Base-by-base conservation (phyloP, 2,888 invertebrate species). In the Drosophila paramelanica region DNA sequence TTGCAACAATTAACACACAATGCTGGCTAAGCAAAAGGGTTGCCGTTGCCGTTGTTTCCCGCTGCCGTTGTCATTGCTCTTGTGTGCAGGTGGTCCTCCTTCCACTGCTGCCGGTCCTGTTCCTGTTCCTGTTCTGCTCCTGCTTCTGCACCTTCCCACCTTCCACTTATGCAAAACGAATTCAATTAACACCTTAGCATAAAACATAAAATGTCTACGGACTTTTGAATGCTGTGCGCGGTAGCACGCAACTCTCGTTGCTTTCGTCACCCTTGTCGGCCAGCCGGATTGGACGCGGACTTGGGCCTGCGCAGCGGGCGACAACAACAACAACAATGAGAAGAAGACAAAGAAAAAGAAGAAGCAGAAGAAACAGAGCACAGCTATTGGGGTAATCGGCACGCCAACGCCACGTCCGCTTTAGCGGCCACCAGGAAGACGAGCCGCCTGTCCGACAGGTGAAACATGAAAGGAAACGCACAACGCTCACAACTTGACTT, bases 101-200 rank as follows among this genome's bases (percentile, higher is more conserved):
- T 41, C 45, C 8, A 6, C 13, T 11, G 52, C 38, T 56, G 38
- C 49, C 36, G 50, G n/a, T 41, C 14, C 53, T 17, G 25, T 10
- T 27, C 8, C 46, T 27, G 46, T 53, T 41, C 39, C 47, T 23
- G 33, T 49, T 41, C 43, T 31, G 27, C 39, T 41, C 14, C 53
- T 23, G 33, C 17, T 49, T 41, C 43, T 31, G 27, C 39, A 17
- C 17, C 17, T 17, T 17, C 17, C 17, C 17, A 17, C 20, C 38
- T 53, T 20, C 81, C 84, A 89, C 88, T 90, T 91, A 92, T 91
- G 91, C 92, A 92, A 91, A 92, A 90, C 90, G 91, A 91, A 91
- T 91, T 92, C 92, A 91, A 92, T 91, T 91, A 92, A 92, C 91
- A 91, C 91, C 91, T 91, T 70, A 59, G 81, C 80, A 67, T 75